Evolutionary conservation across 2,113 vertebrate species (phyloP), one percentile per base, ranked within the genome.

Genomic region (Cynoglossus semilaevis): DNA sequence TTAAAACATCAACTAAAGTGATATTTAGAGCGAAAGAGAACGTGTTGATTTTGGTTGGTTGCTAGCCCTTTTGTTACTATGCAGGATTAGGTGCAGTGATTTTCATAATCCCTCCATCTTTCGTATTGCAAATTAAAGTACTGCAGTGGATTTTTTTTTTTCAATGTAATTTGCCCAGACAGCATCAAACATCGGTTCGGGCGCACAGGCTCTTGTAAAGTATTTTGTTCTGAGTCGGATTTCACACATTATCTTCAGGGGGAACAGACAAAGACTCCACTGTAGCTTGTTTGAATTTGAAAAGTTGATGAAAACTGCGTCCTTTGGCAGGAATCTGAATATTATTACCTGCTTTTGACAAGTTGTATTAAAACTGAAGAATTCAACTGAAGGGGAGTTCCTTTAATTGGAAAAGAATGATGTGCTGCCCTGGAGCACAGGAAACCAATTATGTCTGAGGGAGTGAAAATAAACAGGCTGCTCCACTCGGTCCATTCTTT

Each of bases 351-450:
- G 9, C 49, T 44, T 74, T 47, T 77, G 72, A 72, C 70, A 71
- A 74, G 35, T 49, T 37, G 29, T 45, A 64, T 51, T 57, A 54
- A 51, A 77, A 37, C 15, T 3, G 45, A 68, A 47, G 15, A 34
- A 18, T 62, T 44, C 58, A 45, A 58, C 58, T 52, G 34, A 13
- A 75, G 71, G 58, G 47, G 55, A 64, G 59, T 58, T 58, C 29
- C 69, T 13, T 78, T 80, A 81, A 80, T 72, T 59, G 53, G 80
- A 50, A 80, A 72, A 72, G 62, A 79, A 72, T 4, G 12, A 80
- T 29, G 14, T 15, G 0, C 15, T 58, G 71, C 71, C 63, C 74
- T 17, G 17, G 63, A 83, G 67, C 71, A 34, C 1, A 8, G 66
- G 55, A 56, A 80, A 69, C 37, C 63, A 79, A 76, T 80, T 69